Evolutionary conservation across 2,888 invertebrate genomes (phyloP).

Genomic region (Orgyia antiqua): DNA sequence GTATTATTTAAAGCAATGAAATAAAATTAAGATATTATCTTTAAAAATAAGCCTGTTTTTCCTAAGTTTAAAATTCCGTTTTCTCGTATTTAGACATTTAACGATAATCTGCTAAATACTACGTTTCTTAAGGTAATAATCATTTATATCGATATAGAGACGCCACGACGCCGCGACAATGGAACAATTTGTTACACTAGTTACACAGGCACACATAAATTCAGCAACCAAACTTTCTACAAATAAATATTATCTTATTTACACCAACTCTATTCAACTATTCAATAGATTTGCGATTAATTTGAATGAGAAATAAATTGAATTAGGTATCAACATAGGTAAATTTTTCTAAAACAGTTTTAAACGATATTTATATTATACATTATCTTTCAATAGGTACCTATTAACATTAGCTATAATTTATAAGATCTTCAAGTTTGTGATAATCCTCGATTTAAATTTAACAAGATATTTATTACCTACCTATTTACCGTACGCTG

Average conservation of each 20-base stretch:
- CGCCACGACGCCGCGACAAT: too few relatives aligned
- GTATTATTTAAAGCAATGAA: too few relatives aligned
- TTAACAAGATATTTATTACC: conserved; percentile 74
- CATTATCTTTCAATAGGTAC: conserved; percentile 64
- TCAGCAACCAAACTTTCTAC: conserved; percentile 58
- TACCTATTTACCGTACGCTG: conserved; percentile 65
- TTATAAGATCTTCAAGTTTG: conserved; percentile 71
- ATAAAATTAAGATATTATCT: too few relatives aligned
- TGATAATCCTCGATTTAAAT: conserved; percentile 70
- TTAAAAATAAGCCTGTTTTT: too few relatives aligned
- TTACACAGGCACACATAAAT: conserved; percentile 67
- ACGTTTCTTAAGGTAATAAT: too few relatives aligned
- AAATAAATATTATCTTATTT: conserved; percentile 60
- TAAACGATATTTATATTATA: conserved; percentile 70
- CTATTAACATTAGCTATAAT: conserved; percentile 77
- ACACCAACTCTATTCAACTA: conserved; percentile 66
- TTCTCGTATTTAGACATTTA: too few relatives aligned
- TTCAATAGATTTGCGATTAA: conserved; percentile 59
- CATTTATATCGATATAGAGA: too few relatives aligned
- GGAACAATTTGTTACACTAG: conserved; percentile 39
- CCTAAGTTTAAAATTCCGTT: too few relatives aligned
- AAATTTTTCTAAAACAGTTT: conserved; percentile 77
- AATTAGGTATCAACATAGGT: conserved; percentile 70
- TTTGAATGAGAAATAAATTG: conserved; percentile 63
- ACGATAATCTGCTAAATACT: too few relatives aligned